These are phyloP conservation scores for Syrmaticus mikado DNA, from an alignment of 2,113 vertebrate species.

Conservation along the genomic window DNA sequence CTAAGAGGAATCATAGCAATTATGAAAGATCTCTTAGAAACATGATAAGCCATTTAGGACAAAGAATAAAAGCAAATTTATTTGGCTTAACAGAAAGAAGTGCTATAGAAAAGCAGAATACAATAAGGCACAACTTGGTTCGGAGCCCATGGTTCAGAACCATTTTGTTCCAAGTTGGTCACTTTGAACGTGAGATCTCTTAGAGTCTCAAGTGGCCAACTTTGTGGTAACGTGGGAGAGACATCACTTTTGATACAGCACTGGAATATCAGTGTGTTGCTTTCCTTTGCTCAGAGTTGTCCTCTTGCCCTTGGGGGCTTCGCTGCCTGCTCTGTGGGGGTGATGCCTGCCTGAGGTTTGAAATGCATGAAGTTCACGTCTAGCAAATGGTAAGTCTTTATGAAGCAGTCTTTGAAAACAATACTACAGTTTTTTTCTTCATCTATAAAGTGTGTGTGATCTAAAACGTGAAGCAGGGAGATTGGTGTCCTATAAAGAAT, in stretches of 20 bases:
- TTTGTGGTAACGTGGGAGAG: not conserved
- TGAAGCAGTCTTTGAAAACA: not conserved
- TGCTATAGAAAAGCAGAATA: not conserved
- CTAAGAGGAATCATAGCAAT: not conserved
- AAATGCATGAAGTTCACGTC: not conserved
- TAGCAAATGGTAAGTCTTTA: not conserved
- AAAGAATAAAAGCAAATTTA: not conserved
- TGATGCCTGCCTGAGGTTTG: accelerated
- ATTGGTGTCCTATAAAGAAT: not conserved
- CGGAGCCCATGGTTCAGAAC: not conserved
- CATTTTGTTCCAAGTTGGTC: not conserved
- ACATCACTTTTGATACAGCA: not conserved
- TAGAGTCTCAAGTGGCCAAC: not conserved
- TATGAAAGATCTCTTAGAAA: not conserved
- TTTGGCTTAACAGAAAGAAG: not conserved
- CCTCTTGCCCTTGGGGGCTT: not conserved
- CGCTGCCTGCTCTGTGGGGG: not conserved
- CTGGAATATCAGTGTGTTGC: not conserved
- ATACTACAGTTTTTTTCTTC: not conserved
- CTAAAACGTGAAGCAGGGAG: not conserved
- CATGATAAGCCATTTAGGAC: not conserved
- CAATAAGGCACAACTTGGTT: not conserved
- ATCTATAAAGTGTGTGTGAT: not conserved
- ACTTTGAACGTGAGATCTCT: not conserved
- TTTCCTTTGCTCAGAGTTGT: not conserved